phyloP scores from a whole-genome alignment of 2,888 invertebrate species.

The Leucophenga montana region DNA sequence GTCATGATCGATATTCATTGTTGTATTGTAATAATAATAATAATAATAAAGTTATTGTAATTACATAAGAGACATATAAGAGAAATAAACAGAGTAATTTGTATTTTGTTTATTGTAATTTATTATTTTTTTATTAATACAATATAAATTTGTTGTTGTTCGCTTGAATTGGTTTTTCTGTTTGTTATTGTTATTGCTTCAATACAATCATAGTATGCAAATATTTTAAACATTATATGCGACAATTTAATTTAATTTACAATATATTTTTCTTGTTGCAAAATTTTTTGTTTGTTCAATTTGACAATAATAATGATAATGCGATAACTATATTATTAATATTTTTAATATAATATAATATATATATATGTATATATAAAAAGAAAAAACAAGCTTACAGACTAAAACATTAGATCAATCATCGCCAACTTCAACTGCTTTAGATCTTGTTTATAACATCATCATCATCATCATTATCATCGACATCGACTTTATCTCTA shows the following conservation, averaged over 20 bases:
- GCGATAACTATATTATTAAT: conserved; percentile 35
- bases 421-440: neutral
- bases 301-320: conserved; percentile 35
- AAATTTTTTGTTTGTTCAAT: no score
- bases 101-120: conserved; percentile 12
- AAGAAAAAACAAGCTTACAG: conserved; percentile 24
- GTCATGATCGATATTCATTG: neutral
- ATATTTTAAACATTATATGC: conserved; percentile 3
- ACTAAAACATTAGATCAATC: conserved; percentile 14
- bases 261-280: conserved; percentile 7
- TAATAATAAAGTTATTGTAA: conserved; percentile 11
- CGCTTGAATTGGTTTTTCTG: conserved; percentile 36
- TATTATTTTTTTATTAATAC: conserved; percentile 11
- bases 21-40: conserved; percentile 4
- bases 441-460: neutral
- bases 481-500: no score
- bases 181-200: conserved; percentile 26
- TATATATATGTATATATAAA: conserved; percentile 30
- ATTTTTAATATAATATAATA: conserved; percentile 1
- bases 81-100: neutral
- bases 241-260: conserved; percentile 40
- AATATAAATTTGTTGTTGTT: conserved; percentile 52
- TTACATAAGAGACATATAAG: neutral
- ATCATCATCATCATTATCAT: neutral
- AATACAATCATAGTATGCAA: conserved; percentile 14